Conservation (phyloP, 2,113 vertebrate genomes). For the Rhegmatorhina hoffmannsi region DNA sequence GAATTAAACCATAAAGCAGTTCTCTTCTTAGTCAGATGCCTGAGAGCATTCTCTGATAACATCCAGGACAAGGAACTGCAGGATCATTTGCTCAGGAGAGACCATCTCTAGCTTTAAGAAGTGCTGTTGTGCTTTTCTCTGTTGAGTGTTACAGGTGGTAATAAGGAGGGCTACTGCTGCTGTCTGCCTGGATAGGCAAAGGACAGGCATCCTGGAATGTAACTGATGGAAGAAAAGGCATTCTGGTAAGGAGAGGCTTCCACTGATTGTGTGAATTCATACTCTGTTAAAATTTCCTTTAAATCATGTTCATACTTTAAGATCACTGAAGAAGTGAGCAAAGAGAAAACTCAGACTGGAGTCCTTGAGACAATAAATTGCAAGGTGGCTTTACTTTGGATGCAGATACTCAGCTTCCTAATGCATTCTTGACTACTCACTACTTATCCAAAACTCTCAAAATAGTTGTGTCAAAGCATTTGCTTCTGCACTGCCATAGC, state of each 20-base stretch:
- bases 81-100: accelerated
- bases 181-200: not conserved
- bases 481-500: not conserved
- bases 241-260: accelerated
- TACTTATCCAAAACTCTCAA: not conserved
- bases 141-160: accelerated
- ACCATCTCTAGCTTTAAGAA: not conserved
- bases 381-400: not conserved
- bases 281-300: not conserved
- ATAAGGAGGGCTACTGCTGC: not conserved
- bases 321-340: not conserved
- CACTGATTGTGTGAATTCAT: accelerated
- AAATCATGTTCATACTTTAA: not conserved
- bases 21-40: not conserved
- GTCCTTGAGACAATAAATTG: not conserved
- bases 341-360: not conserved
- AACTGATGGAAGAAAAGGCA: not conserved
- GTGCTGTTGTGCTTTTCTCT: not conserved
- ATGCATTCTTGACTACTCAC: not conserved
- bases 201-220: not conserved
- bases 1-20: not conserved
- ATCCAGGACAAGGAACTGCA: not conserved
- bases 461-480: not conserved
- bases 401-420: not conserved
- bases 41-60: not conserved